Conservation (phyloP, 2,113 vertebrate species). For the Pao palembangensis region DNA sequence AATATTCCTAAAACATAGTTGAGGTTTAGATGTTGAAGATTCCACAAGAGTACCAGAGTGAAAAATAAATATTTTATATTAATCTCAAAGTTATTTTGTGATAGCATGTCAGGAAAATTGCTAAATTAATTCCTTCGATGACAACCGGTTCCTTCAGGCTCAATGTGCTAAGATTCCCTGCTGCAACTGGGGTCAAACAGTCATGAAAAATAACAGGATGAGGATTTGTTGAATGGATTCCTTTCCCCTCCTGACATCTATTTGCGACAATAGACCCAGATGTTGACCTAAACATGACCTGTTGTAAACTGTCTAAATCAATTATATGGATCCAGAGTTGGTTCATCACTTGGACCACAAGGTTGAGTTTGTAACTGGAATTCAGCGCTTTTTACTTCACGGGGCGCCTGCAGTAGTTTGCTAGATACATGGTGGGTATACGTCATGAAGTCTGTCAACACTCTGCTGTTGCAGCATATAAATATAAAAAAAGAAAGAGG, state of each 20-base stretch:
- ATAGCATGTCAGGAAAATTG: background rate
- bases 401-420: slow-evolving; percentile 28
- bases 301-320: background rate
- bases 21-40: background rate
- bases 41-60: background rate
- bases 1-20: too few species aligned
- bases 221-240: slow-evolving; percentile 10
- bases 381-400: background rate
- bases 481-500: too few species aligned
- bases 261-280: slow-evolving; percentile 14
- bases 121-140: slow-evolving; percentile 1
- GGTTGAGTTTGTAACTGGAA: background rate
- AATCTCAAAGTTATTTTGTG: background rate
- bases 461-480: slow-evolving; percentile 7
- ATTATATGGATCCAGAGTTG: background rate
- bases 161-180: background rate
- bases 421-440: slow-evolving; percentile 13
- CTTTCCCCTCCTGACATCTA: slow-evolving; percentile 3
- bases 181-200: slow-evolving; percentile 7
- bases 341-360: background rate
- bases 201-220: slow-evolving; percentile 24
- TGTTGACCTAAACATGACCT: background rate
- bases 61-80: too few species aligned
- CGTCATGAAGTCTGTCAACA: slow-evolving; percentile 44
- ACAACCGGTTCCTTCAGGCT: slow-evolving; percentile 1